phyloP scores from a whole-genome alignment of 2,797 vertebrate genomes.

The Arnoldichthys spilopterus region DNA sequence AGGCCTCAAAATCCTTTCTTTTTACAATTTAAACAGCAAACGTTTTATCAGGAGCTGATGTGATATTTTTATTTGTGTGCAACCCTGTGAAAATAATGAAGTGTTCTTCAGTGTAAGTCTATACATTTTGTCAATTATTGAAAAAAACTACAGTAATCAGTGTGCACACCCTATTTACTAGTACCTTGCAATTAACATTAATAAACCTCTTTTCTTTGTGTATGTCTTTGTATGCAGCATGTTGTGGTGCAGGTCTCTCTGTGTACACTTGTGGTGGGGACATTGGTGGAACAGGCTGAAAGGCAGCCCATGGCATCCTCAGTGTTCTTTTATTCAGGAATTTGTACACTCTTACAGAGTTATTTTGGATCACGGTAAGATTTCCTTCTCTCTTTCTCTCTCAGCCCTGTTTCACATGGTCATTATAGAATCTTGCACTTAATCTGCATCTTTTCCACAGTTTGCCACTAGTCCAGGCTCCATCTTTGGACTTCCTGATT shows the following conservation, averaged over 20 bases:
- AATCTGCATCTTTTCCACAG: slow-evolving; percentile 62
- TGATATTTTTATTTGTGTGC: too few species aligned
- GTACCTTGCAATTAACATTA: background rate
- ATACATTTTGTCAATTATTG: too few species aligned
- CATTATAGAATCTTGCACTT: background rate
- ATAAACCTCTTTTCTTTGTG: background rate
- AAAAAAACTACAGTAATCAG: too few species aligned
- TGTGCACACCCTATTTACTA: background rate
- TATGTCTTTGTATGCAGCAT: slow-evolving; percentile 69
- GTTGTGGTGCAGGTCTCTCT: slow-evolving; percentile 79
- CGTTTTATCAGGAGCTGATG: too few species aligned
- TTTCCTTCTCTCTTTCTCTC: background rate
- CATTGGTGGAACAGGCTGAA: slow-evolving; percentile 69
- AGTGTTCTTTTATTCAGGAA: slow-evolving; percentile 80
- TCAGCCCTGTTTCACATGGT: background rate
- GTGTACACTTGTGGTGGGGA: slow-evolving; percentile 76
- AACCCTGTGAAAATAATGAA: too few species aligned
- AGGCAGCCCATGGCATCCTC: slow-evolving; percentile 74
- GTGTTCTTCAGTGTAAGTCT: too few species aligned
- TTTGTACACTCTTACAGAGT: slow-evolving; percentile 80
- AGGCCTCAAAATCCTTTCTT: too few species aligned
- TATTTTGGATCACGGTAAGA: slow-evolving; percentile 80
- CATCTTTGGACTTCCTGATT: slow-evolving; percentile 82
- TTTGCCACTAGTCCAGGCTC: slow-evolving; percentile 82
- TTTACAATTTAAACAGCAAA: too few species aligned